Evolutionary conservation across 64 coral and sea anemone genomes (phyloP).

Genomic region (Hydrozoanthus tunicans): DNA sequence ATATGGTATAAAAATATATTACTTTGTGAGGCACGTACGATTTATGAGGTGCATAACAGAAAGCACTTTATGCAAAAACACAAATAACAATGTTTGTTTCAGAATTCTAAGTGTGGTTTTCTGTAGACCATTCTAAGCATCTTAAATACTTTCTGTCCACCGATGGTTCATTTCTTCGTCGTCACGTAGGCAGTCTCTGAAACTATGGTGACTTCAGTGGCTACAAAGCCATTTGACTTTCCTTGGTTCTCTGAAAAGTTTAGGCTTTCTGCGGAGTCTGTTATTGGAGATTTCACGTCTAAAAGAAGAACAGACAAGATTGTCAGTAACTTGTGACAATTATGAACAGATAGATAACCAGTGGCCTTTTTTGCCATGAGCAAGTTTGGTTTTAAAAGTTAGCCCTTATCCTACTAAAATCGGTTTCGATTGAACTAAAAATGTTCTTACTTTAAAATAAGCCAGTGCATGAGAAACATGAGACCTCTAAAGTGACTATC

Average conservation of each 20-base stretch:
- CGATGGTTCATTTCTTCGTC: not conserved
- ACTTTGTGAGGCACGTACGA: too few species aligned
- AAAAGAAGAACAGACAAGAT: not conserved
- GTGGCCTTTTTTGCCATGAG: too few species aligned
- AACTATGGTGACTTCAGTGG: constrained; percentile 11
- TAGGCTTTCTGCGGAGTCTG: not conserved
- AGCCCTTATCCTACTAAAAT: not conserved
- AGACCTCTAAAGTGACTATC: too few species aligned
- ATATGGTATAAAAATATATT: too few species aligned
- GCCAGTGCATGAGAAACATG: not conserved
- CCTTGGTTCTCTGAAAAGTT: not conserved
- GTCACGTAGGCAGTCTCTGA: constrained; percentile 18
- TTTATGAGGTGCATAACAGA: too few species aligned
- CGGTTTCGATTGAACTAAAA: not conserved
- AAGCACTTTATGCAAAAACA: too few species aligned
- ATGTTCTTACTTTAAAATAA: not conserved
- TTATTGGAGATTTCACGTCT: constrained; percentile 21
- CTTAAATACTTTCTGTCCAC: not conserved
- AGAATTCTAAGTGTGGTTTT: not conserved
- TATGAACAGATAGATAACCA: not conserved
- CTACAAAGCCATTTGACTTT: not conserved
- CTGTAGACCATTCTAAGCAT: not conserved
- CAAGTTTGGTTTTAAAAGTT: not conserved
- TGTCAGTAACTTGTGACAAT: not conserved
- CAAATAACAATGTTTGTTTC: too few species aligned